These are phyloP conservation scores for Drosophila setifemur DNA, from an alignment of 1,140 invertebrate species.

Conservation along the genomic window DNA sequence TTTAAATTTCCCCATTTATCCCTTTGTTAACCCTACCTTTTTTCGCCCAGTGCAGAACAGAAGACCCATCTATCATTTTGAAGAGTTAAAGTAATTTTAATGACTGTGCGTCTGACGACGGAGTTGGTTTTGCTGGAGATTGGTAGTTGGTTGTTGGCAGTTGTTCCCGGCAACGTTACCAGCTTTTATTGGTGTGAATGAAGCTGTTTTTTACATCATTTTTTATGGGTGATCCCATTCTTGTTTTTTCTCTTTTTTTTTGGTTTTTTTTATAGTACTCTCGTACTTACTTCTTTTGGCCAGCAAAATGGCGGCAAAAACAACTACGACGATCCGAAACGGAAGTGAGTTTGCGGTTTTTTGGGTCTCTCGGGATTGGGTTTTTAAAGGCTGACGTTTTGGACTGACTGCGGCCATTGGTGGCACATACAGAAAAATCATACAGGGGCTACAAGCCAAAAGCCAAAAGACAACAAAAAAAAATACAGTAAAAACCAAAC, in stretches of 20 bases:
- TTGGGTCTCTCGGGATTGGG: constrained; percentile 34
- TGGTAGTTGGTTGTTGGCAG: too few species aligned
- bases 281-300: constrained; percentile 5
- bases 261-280: neutral
- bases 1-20: too few species aligned
- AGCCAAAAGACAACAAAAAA: neutral
- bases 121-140: neutral
- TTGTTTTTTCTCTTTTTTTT: too few species aligned
- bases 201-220: neutral
- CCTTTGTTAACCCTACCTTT: neutral
- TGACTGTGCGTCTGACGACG: constrained; percentile 50
- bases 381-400: constrained; percentile 10
- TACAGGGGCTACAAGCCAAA: neutral
- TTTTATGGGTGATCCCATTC: constrained; percentile 12
- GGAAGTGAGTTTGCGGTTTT: constrained; percentile 77
- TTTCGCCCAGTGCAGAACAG: constrained; percentile 3
- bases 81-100: constrained; percentile 55
- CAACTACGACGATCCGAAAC: constrained; percentile 57
- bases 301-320: constrained; percentile 61
- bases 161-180: too few species aligned
- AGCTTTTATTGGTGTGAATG: constrained; percentile 22
- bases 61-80: neutral
- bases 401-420: constrained; percentile 31
- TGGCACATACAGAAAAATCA: neutral
- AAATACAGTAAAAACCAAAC: neutral